A percentile compares a stretch with the other conserved stretches of the same genome.
Evolutionary conservation across 2,888 invertebrate species (phyloP).

Genomic region (Synanthedon vespiformis): DNA sequence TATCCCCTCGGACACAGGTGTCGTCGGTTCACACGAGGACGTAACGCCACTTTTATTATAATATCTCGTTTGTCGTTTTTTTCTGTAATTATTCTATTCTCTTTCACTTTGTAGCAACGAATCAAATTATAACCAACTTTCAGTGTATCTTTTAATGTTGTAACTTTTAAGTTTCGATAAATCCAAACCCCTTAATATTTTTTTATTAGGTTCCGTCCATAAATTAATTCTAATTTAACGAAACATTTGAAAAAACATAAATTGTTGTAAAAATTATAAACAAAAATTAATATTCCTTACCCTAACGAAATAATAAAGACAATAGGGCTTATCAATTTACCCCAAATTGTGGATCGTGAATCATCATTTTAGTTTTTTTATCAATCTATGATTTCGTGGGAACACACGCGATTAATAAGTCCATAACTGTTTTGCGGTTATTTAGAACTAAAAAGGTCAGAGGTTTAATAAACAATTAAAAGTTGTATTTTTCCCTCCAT

Average conservation of each 20-base stretch:
- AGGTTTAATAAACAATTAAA: not conserved
- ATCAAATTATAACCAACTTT: too few species aligned
- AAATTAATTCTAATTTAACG: too few species aligned
- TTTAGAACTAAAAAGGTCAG: conserved; percentile 2
- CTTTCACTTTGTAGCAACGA: conserved; percentile 26
- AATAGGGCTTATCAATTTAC: not conserved
- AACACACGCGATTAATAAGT: conserved; percentile 23
- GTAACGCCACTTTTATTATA: conserved; percentile 39
- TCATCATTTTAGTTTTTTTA: conserved; percentile 21
- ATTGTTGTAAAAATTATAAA: not conserved
- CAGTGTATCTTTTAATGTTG: too few species aligned
- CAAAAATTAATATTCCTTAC: not conserved
- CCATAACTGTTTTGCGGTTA: conserved; percentile 28
- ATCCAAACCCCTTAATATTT: too few species aligned
- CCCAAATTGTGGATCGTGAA: conserved; percentile 14
- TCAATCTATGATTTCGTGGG: conserved; percentile 20
- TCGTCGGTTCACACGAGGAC: conserved; percentile 57
- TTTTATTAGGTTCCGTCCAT: too few species aligned
- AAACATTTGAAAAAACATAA: not conserved
- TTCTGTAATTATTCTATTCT: conserved; percentile 44
- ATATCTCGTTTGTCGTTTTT: conserved; percentile 50
- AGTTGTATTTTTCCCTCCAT: not conserved
- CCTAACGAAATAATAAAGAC: not conserved
- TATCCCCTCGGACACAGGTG: conserved; percentile 48
- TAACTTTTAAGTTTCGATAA: too few species aligned